Evolutionary conservation across 2,113 vertebrate species (phyloP).

Genomic region (Entomyzon cyanotis): DNA sequence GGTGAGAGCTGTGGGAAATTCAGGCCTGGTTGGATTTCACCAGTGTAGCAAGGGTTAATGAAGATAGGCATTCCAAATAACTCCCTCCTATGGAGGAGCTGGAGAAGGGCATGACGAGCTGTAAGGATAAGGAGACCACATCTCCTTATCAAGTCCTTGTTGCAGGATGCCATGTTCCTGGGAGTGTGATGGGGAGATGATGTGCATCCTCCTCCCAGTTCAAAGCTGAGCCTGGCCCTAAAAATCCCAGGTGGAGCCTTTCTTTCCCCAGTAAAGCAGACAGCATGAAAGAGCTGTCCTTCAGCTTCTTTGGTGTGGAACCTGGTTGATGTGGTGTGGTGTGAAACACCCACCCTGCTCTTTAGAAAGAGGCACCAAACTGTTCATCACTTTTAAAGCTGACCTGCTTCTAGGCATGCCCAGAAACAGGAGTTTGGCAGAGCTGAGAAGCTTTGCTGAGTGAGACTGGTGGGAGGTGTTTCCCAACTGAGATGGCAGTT

Average conservation of each 20-base stretch:
- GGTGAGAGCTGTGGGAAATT: neutral
- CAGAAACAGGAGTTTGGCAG: neutral
- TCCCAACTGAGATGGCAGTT: neutral
- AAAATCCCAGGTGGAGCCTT: neutral
- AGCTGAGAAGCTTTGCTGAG: neutral
- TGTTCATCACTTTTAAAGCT: neutral
- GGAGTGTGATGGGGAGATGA: neutral
- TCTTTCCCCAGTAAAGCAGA: neutral
- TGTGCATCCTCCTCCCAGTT: neutral
- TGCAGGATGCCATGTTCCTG: neutral
- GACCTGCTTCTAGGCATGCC: neutral
- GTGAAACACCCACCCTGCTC: neutral
- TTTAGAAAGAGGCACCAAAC: neutral
- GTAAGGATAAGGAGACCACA: rapidly evolving
- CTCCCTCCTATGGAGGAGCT: neutral
- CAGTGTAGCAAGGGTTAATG: neutral
- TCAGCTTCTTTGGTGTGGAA: neutral
- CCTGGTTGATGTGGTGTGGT: neutral
- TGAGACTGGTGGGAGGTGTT: neutral
- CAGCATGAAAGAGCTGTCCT: neutral
- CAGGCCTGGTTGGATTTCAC: neutral
- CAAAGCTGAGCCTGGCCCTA: neutral
- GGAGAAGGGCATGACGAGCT: neutral
- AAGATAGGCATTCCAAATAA: neutral
- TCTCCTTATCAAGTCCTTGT: neutral